Conservation (phyloP, 2,113 vertebrate genomes). For the Ariopsis seemanni region DNA sequence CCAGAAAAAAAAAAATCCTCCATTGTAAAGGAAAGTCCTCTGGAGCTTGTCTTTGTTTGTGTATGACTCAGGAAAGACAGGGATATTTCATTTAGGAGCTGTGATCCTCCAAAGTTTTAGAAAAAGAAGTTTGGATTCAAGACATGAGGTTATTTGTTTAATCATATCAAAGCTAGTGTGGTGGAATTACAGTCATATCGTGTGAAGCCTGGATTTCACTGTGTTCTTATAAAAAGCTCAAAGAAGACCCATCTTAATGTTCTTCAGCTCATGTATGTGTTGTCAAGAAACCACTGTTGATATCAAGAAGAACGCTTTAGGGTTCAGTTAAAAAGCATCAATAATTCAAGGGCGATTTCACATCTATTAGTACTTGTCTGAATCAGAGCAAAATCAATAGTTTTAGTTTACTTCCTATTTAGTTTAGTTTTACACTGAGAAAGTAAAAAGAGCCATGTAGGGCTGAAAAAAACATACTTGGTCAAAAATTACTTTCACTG, state of each 20-base stretch:
- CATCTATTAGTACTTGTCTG: background rate
- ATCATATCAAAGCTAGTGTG: background rate
- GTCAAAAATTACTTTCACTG: background rate
- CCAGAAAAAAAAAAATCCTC: conserved; percentile 42
- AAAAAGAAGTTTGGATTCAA: background rate
- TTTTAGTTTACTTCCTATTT: background rate
- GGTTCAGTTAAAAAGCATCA: background rate
- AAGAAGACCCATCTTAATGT: background rate
- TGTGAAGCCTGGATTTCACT: background rate
- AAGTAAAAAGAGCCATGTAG: background rate
- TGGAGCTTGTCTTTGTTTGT: conserved; percentile 37
- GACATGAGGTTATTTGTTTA: conserved; percentile 17
- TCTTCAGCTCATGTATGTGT: background rate
- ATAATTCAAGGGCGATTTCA: background rate
- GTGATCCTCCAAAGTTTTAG: conserved; percentile 24
- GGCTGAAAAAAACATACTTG: background rate
- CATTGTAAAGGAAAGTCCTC: conserved; percentile 36
- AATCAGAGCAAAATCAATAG: background rate
- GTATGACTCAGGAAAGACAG: conserved; percentile 21
- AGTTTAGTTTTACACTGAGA: background rate
- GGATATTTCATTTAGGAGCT: conserved; percentile 38
- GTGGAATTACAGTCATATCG: background rate
- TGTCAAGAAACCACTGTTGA: background rate
- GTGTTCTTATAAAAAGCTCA: background rate
- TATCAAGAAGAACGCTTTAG: background rate